Evolutionary conservation across 2,797 vertebrate genomes (phyloP), one percentile per base, ranked within the genome.

Genomic region (Poecilia picta): DNA sequence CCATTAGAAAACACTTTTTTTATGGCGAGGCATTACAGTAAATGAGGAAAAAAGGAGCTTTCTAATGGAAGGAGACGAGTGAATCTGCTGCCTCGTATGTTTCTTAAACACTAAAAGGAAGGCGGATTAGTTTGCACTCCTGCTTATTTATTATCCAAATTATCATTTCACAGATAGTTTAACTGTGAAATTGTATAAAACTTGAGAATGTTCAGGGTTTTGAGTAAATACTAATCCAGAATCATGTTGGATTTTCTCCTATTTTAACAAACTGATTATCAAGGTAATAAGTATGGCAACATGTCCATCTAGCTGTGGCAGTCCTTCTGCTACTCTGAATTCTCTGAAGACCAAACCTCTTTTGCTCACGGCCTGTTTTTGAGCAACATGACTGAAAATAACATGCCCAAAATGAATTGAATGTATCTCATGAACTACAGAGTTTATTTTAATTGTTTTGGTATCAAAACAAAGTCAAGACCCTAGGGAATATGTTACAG

Each of bases 61-160:
- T 92, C 85, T 93, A 95, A 95, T 95, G 90, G 90, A 85, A 92
- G 87, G 85, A 84, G 92, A 94, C 93, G 94, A 88, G 81, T 90
- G 83, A 92, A 90, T 92, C 91, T 90, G 85, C 88, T 83, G 75
- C 73, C 76, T 31, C 43, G 23, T 77, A 77, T 91, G 79, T 81
- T 92, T 92, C 81, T 78, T 74, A 82, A 86, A 91, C 86, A 93
- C 79, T 82, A 82, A 89, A 76, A 94, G 93, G 85, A 94, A 93
- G 89, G 92, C 83, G 91, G 93, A 93, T 93, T 92, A 43, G 88
- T 85, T 78, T 72, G 47, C 36, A 41, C 46, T 46, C 76, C 80
- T 73, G 81, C 75, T 84, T 80, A 78, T 78, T 88, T 78, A 84
- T 85, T 90, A 83, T 87, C 31, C 79, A 81, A 74, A 88, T 88